A percentile compares a stretch with the other conserved stretches of the same genome.
phyloP scores from a whole-genome alignment of 1,140 invertebrate species.

The Drosophila mojavensis region DNA sequence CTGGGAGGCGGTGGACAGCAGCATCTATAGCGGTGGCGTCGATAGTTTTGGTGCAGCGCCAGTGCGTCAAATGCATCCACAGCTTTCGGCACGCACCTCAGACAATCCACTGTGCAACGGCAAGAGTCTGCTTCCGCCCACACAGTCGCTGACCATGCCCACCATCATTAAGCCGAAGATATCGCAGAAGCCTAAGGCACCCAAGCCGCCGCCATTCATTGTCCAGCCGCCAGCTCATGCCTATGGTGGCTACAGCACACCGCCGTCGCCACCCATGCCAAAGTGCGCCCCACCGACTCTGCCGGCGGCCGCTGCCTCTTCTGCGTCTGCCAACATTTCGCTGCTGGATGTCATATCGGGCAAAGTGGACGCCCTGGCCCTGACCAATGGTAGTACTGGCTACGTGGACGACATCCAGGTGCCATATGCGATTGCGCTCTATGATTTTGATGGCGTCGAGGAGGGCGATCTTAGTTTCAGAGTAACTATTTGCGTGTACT shows the following conservation, averaged over 20 bases:
- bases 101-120: constrained; percentile 84
- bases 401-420: constrained; percentile 64
- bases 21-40: constrained; percentile 29
- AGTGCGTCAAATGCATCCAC: constrained; percentile 69
- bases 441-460: constrained; percentile 89
- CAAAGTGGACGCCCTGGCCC: constrained; percentile 71
- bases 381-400: constrained; percentile 55
- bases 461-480: constrained; percentile 90
- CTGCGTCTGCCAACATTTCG: constrained; percentile 68
- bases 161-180: constrained; percentile 87
- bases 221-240: constrained; percentile 47
- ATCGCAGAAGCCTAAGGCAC: constrained; percentile 76
- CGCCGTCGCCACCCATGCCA: constrained; percentile 90
- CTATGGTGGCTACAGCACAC: constrained; percentile 45
- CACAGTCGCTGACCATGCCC: constrained; percentile 85
- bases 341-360: constrained; percentile 77
- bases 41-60: constrained; percentile 72
- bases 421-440: constrained; percentile 90
- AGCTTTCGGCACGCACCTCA: constrained; percentile 53
- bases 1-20: constrained; percentile 85
- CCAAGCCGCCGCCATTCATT: constrained; percentile 72
- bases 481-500: constrained; percentile 84
- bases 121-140: constrained; percentile 78
- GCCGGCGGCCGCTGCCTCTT: constrained; percentile 80
- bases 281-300: constrained; percentile 89